These are phyloP conservation scores for Euphydryas editha DNA, from an alignment of 2,888 invertebrate species.

Conservation along the genomic window DNA sequence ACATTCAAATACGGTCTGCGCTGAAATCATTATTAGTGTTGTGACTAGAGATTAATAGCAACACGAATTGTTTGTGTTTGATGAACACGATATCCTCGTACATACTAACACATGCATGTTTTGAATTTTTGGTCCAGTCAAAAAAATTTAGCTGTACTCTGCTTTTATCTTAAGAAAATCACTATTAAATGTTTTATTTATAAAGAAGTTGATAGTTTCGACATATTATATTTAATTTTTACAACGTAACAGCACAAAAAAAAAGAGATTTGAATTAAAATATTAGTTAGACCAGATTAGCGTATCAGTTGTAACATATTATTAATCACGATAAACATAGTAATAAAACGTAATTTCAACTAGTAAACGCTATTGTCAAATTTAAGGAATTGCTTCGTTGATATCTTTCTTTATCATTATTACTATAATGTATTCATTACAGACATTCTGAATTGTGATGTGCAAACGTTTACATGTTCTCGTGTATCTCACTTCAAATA, in stretches of 20 bases:
- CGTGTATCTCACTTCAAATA: constrained; percentile 29
- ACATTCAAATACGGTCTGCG: constrained; percentile 87
- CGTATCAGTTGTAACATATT: constrained; percentile 17
- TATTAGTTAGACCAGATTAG: constrained; percentile 12
- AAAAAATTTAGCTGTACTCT: neutral
- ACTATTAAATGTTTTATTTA: neutral
- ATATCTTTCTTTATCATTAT: constrained; percentile 75
- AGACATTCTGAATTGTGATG: constrained; percentile 60
- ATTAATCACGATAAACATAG: constrained; percentile 22
- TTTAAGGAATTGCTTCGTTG: constrained; percentile 66
- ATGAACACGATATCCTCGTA: constrained; percentile 39
- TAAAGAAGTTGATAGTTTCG: neutral
- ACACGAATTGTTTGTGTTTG: constrained; percentile 45
- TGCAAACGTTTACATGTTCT: constrained; percentile 62
- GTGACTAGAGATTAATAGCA: constrained; percentile 30
- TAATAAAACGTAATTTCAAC: constrained; percentile 23
- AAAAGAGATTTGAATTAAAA: neutral
- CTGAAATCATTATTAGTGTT: constrained; percentile 25
- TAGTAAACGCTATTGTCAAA: constrained; percentile 35
- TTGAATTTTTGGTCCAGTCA: constrained; percentile 1
- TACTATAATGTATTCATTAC: constrained; percentile 73
- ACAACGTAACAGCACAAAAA: too few species aligned
- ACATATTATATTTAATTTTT: neutral
- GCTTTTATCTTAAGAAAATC: neutral
- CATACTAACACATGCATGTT: constrained; percentile 35